phyloP scores from a whole-genome alignment of 1,140 invertebrate species.

The Bombus difficillimus region DNA sequence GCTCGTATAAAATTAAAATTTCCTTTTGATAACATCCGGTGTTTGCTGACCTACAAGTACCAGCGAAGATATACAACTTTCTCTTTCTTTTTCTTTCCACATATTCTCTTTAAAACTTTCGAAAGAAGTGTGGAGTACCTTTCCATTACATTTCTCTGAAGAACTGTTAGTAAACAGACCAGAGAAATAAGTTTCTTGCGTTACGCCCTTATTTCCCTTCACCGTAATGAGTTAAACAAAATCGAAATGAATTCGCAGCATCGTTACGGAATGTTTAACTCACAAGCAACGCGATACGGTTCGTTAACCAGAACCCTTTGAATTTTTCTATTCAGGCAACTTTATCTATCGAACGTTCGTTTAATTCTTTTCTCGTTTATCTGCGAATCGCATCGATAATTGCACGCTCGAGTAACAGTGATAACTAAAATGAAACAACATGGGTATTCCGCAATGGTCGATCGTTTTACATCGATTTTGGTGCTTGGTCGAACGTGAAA shows the following conservation, averaged over 20 bases:
- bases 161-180: constrained; percentile 7
- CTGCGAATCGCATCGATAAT: background rate
- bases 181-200: background rate
- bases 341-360: background rate
- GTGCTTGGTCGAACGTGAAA: background rate
- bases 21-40: background rate
- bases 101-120: background rate
- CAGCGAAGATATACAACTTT: background rate
- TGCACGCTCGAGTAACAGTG: background rate
- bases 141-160: constrained; percentile 14
- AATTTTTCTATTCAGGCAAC: background rate
- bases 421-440: background rate
- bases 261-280: background rate
- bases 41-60: background rate
- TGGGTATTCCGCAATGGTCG: background rate
- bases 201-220: background rate
- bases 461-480: background rate
- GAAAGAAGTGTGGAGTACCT: background rate
- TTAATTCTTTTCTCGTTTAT: background rate
- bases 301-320: background rate
- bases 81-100: too few species aligned
- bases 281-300: background rate
- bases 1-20: constrained; percentile 31
- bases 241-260: background rate
- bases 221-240: background rate